Evolutionary conservation across 2,797 vertebrate species (phyloP).

Genomic region (Alfaro cultratus): DNA sequence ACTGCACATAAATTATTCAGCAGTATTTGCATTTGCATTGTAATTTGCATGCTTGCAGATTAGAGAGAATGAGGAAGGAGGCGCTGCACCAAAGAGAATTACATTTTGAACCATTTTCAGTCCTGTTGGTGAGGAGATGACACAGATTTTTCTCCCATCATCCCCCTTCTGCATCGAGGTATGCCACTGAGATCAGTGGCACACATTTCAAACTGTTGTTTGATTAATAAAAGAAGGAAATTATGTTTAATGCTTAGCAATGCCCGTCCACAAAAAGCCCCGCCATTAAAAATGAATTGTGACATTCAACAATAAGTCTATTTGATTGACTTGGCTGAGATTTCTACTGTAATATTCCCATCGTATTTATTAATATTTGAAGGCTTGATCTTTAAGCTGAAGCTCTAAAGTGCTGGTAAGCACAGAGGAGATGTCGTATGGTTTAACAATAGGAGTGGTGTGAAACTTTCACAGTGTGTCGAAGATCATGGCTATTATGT

Average conservation of each 20-base stretch:
- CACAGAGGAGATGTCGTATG: slow-evolving; percentile 76
- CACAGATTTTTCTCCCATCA: slow-evolving; percentile 75
- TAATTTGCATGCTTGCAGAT: slow-evolving; percentile 81
- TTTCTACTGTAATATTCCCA: slow-evolving; percentile 78
- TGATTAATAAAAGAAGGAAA: slow-evolving; percentile 85
- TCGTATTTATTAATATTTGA: slow-evolving; percentile 78
- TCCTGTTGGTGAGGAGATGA: slow-evolving; percentile 71
- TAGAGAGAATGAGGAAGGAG: slow-evolving; percentile 72
- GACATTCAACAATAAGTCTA: slow-evolving; percentile 76
- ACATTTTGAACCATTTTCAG: slow-evolving; percentile 70
- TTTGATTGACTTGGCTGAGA: slow-evolving; percentile 79
- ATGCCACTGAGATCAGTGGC: slow-evolving; percentile 77
- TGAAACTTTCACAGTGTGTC: slow-evolving; percentile 75
- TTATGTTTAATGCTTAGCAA: slow-evolving; percentile 72
- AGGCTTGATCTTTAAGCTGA: slow-evolving; percentile 59
- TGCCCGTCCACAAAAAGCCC: slow-evolving; percentile 68
- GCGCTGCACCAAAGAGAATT: slow-evolving; percentile 76
- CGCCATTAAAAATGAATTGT: slow-evolving; percentile 81
- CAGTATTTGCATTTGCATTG: slow-evolving; percentile 79
- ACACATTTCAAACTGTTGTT: slow-evolving; percentile 80
- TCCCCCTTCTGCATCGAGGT: slow-evolving; percentile 66
- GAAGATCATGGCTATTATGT: slow-evolving; percentile 77
- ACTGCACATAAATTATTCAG: slow-evolving; percentile 78
- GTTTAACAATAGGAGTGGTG: slow-evolving; percentile 76
- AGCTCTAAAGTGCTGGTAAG: slow-evolving; percentile 71